Evolutionary conservation across 2,113 vertebrate species (phyloP), one percentile per base, ranked within the genome.

Genomic region (Suncus etruscus): DNA sequence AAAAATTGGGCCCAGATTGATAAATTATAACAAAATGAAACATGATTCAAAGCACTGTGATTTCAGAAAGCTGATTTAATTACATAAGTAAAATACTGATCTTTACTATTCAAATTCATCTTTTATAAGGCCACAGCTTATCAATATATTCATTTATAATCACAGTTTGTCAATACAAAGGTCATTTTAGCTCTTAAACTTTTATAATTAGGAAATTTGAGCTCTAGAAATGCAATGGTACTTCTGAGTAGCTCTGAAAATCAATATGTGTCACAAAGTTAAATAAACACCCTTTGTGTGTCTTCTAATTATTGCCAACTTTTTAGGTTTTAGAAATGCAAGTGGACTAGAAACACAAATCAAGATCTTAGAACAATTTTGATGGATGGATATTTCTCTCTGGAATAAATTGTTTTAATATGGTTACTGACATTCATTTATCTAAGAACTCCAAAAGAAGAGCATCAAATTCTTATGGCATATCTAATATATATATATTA

Each of bases 381-480:
- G 73, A 77, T 29, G 92, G 58, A 93, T 92, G 93, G 0, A 0
- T 32, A 80, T 39, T 78, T 27, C 61, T 70, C 61, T 70, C 81
- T 88, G 69, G 69, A 92, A 89, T 76, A 6, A n/a, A 7, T 31
- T 91, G 72, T 90, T 91, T 89, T 45, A 91, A 94, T 72, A 18
- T 1, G 2, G 68, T 16, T 79, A 79, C 48, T 61, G 61, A n/a
- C 11, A 93, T 27, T n/a, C 91, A 58, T 70, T 72, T 48, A 90
- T 45, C 9, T 22, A 94, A 83, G 31, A 89, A 93, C 73, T 84
- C 72, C 83, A 16, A 70, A 94, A 94, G 91, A 65, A 91, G 5
- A 87, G 0, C 2, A 80, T n/a, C 82, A 0, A 54, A 8, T 39
- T 54, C 54, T 54, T 54, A 54, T 14, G 11, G 54, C 54, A 54